These are phyloP conservation scores for Ameiurus melas DNA, from an alignment of 2,113 vertebrate species.

Conservation along the genomic window DNA sequence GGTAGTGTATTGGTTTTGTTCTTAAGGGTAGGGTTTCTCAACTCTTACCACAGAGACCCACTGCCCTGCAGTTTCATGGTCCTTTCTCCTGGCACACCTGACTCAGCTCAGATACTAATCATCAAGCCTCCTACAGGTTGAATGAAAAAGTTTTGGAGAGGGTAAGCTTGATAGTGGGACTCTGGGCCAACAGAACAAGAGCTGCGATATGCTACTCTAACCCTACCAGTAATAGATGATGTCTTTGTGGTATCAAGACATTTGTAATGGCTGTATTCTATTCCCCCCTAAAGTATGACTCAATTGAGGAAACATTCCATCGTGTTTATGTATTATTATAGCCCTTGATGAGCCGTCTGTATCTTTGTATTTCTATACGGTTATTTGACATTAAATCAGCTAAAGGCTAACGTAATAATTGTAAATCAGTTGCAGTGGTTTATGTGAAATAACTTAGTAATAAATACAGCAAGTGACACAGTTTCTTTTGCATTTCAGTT, in stretches of 20 bases:
- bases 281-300: constrained; percentile 26
- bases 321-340: constrained; percentile 24
- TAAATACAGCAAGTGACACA: constrained; percentile 5
- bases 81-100: background rate
- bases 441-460: constrained; percentile 15
- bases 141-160: background rate
- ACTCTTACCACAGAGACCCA: background rate
- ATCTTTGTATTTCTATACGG: constrained; percentile 29
- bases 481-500: constrained; percentile 2
- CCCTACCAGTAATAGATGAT: constrained; percentile 11
- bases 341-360: constrained; percentile 19
- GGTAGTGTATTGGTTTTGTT: constrained; percentile 35
- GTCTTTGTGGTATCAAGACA: constrained; percentile 31
- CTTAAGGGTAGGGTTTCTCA: background rate
- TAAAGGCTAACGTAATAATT: constrained; percentile 18
- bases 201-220: constrained; percentile 7
- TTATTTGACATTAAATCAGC: constrained; percentile 24
- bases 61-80: background rate
- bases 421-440: background rate
- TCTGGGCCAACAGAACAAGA: background rate
- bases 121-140: background rate
- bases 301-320: constrained; percentile 34
- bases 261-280: constrained; percentile 31
- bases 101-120: background rate
- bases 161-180: background rate